Percentiles rank a stretch among this genome's conserved stretches.
Evolutionary conservation across 2,797 vertebrate species (phyloP).

Genomic region (Cryptoprocta ferox): DNA sequence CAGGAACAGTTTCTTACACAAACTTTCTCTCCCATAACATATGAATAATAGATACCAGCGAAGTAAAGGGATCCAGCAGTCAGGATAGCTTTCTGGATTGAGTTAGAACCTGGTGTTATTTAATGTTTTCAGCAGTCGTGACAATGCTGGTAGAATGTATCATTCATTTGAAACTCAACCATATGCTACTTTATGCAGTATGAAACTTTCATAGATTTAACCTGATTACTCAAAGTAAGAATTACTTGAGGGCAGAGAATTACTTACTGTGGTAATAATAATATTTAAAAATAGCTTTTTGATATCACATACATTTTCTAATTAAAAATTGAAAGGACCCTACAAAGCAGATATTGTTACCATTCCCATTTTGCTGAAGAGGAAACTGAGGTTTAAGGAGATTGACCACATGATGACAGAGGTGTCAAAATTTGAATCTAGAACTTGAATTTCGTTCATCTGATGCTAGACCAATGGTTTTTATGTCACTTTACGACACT

Average conservation of each 20-base stretch:
- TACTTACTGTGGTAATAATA: background rate
- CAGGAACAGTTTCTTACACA: background rate
- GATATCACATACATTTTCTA: background rate
- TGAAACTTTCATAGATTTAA: slow-evolving; percentile 4
- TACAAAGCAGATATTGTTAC: background rate
- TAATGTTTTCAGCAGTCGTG: slow-evolving; percentile 7
- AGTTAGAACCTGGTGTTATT: slow-evolving; percentile 28
- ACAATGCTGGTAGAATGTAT: background rate
- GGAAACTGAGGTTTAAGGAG: background rate
- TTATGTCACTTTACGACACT: background rate
- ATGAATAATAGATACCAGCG: background rate
- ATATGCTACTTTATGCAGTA: background rate
- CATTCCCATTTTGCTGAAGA: background rate
- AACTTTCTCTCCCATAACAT: background rate
- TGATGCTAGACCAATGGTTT: background rate
- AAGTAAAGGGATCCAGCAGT: background rate
- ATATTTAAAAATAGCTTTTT: background rate
- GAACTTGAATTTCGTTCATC: background rate
- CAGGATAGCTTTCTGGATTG: background rate
- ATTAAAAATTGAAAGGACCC: background rate
- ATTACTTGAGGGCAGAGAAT: background rate
- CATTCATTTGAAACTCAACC: slow-evolving; percentile 3
- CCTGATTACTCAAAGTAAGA: slow-evolving; percentile 7
- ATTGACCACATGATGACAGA: background rate
- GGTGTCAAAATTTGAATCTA: background rate